Conservation (phyloP, 1,140 invertebrate species). For the Archegozetes longisetosus region DNA sequence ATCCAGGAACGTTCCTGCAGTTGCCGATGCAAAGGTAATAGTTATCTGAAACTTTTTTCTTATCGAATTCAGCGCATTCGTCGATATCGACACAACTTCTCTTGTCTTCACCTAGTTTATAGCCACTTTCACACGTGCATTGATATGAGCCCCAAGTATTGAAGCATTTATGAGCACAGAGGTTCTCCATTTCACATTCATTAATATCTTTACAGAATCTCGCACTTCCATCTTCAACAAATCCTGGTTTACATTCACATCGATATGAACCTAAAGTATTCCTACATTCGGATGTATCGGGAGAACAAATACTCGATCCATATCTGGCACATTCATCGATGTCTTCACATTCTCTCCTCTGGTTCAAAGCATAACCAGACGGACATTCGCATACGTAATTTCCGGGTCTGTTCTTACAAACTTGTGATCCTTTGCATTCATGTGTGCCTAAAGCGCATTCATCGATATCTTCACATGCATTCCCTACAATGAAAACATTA, state of each 20-base stretch:
- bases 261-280: slow-evolving; percentile 48
- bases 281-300: slow-evolving; percentile 33
- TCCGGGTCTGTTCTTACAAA: slow-evolving; percentile 68
- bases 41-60: slow-evolving; percentile 5
- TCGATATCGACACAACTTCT: slow-evolving; percentile 53
- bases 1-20: slow-evolving; percentile 74
- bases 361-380: slow-evolving; percentile 37
- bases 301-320: slow-evolving; percentile 29
- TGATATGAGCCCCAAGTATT: slow-evolving; percentile 66
- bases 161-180: slow-evolving; percentile 67
- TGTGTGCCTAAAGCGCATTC: slow-evolving; percentile 60
- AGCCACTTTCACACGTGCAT: slow-evolving; percentile 57
- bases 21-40: slow-evolving; percentile 55
- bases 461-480: slow-evolving; percentile 48
- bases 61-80: slow-evolving; percentile 46
- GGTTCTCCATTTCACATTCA: slow-evolving; percentile 36
- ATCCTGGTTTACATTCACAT: slow-evolving; percentile 56
- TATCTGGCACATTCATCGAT: slow-evolving; percentile 44
- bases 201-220: slow-evolving; percentile 36
- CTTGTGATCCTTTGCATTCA: slow-evolving; percentile 53
- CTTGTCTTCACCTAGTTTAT: slow-evolving; percentile 49
- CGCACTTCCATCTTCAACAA: slow-evolving; percentile 37
- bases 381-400: slow-evolving; percentile 74
- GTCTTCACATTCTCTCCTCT: slow-evolving; percentile 38
- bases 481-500: slow-evolving; percentile 21